Evolutionary conservation across 2,797 vertebrate genomes (phyloP), one percentile per base, ranked within the genome.

Genomic region (Enteromius trimaculatus): DNA sequence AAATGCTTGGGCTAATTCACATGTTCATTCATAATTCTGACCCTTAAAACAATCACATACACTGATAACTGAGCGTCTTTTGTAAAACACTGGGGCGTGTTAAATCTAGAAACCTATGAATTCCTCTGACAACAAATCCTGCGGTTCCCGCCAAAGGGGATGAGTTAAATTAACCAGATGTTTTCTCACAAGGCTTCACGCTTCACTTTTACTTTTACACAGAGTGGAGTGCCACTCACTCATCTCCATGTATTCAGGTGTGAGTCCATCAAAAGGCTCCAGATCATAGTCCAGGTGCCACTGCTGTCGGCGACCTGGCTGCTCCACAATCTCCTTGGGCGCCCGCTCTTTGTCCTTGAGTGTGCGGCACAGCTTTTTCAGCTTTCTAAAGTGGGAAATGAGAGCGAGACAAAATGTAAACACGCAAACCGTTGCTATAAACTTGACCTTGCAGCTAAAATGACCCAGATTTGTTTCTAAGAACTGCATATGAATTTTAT

Each of bases 161-260:
- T 13, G 5, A 39, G 42, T 65, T 81, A 23, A 14, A 37, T 23
- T 34, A 47, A 77, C 55, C 76, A 39, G 44, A 74, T 26, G 47
- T 72, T 44, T 47, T 60, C 49, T 23, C 58, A 17, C 23, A 55
- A n/a, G 0, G 11, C 31, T 72, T 72, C 14, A 47, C 29, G 3
- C 5, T 64, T 13, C 60, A 23, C 26, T 71, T 71, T 70, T 14
- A 2, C 39, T 70, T 21, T 60, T 26, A 26, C 7, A 39, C 23
- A 34, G 6, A 31, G 53, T 75, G 4, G 16, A 39, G 42, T 3
- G 9, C 77, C 69, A 92, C 97, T 95, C 93, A 99, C 98, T 99
- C 98, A 99, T 99, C 92, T 99, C 98, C 98, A 99, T 99, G 92
- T 98, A 99, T 87, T 99, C 98, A 1, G 98, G 98, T 5, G 97